Evolutionary conservation across 2,888 invertebrate species (phyloP).

Genomic region (Eristalinus aeneus): DNA sequence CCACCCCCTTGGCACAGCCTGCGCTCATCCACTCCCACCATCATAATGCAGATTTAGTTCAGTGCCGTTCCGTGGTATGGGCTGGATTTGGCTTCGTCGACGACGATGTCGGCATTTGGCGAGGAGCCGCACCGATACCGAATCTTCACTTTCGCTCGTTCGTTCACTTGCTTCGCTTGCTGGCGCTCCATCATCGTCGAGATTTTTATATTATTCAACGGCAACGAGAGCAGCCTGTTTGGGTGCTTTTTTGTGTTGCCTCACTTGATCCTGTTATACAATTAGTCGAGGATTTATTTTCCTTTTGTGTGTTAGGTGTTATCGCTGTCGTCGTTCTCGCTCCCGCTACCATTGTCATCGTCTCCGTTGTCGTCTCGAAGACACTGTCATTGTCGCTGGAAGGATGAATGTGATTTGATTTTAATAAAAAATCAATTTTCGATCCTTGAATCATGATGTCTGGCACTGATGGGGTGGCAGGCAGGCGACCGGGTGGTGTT

Average conservation of each 20-base stretch:
- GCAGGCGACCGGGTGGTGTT: neutral
- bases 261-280: conserved; percentile 49
- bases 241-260: conserved; percentile 32
- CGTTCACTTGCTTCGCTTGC: neutral
- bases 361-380: conserved; percentile 1
- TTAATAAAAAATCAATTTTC: conserved; percentile 66
- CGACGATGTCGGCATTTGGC: neutral
- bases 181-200: neutral
- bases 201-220: neutral
- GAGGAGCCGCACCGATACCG: neutral
- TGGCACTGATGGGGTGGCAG: neutral
- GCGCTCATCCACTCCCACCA: neutral
- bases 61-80: neutral
- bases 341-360: neutral
- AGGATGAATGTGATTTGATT: conserved; percentile 50
- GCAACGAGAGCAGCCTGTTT: conserved; percentile 2
- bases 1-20: no score
- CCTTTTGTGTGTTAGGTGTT: conserved; percentile 17
- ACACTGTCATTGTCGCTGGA: conserved; percentile 19
- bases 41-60: conserved; percentile 46
- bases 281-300: conserved; percentile 61
- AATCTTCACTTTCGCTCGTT: conserved; percentile 7
- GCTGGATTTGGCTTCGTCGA: neutral
- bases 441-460: conserved; percentile 34
- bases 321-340: neutral